Percentiles rank a stretch among this genome's conserved stretches.
Conservation (phyloP, 2,888 invertebrate species). For the Parascotia fuliginaria region DNA sequence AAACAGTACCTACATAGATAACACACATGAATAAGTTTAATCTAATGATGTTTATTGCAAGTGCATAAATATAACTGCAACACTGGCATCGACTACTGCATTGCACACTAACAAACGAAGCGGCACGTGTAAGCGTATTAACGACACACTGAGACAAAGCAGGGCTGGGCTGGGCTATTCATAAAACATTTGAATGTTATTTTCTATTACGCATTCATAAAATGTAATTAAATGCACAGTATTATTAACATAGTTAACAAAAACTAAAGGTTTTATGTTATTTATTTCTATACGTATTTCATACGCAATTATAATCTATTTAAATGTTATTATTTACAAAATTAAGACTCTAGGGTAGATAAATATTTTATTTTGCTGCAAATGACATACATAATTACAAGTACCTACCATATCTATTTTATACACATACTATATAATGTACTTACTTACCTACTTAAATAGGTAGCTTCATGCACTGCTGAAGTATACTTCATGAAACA, state of each 20-base stretch:
- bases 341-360: too few species aligned
- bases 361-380: too few species aligned
- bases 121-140: conserved; percentile 63
- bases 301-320: too few species aligned
- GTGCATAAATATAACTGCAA: conserved; percentile 43
- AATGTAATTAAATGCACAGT: neutral
- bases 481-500: too few species aligned
- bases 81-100: conserved; percentile 48
- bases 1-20: neutral
- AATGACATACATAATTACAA: too few species aligned
- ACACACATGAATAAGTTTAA: conserved; percentile 3
- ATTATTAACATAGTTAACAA: neutral
- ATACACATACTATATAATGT: too few species aligned
- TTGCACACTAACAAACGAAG: conserved; percentile 50
- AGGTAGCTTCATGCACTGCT: too few species aligned
- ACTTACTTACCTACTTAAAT: too few species aligned
- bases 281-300: too few species aligned
- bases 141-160: conserved; percentile 44
- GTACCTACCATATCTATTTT: too few species aligned
- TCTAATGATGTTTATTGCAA: conserved; percentile 15
- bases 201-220: neutral
- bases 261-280: too few species aligned
- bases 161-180: conserved; percentile 44
- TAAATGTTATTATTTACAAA: too few species aligned
- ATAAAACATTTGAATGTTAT: conserved; percentile 11